These are phyloP conservation scores for Heterodera schachtii DNA, from an alignment of 1,140 invertebrate species.

Conservation along the genomic window DNA sequence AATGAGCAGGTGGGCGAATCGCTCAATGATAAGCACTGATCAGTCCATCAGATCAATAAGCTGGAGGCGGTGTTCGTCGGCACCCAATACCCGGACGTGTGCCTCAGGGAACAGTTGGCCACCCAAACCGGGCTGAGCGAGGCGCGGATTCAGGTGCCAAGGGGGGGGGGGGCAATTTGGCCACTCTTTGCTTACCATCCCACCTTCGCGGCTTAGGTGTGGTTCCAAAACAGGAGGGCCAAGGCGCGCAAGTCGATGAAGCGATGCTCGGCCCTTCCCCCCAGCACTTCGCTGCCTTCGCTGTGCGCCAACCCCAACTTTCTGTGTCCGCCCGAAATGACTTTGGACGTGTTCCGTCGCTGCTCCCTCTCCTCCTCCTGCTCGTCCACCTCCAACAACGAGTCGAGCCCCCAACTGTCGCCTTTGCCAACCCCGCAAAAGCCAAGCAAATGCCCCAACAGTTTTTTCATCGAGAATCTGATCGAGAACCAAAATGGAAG, in stretches of 20 bases:
- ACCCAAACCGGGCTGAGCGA: slow-evolving; percentile 32
- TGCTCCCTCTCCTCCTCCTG: slow-evolving; percentile 32
- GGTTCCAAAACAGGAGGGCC: slow-evolving; percentile 42
- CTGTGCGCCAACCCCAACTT: slow-evolving; percentile 28
- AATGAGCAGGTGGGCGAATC: slow-evolving; percentile 28
- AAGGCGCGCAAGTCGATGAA: slow-evolving; percentile 31
- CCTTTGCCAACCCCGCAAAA: slow-evolving; percentile 22
- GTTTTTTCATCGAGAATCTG: slow-evolving; percentile 29
- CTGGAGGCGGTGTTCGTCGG: slow-evolving; percentile 32
- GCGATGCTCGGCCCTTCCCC: background rate
- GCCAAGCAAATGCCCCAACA: slow-evolving; percentile 10
- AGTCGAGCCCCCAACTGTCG: slow-evolving; percentile 37
- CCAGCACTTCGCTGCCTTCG: slow-evolving; percentile 2
- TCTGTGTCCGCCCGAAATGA: slow-evolving; percentile 29
- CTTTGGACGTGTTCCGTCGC: slow-evolving; percentile 13
- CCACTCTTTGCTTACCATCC: slow-evolving; percentile 22
- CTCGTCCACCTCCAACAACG: slow-evolving; percentile 31
- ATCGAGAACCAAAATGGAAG: slow-evolving; percentile 15
- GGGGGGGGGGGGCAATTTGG: background rate
- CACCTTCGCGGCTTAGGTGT: slow-evolving; percentile 25
- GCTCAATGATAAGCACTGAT: background rate
- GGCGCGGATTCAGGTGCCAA: slow-evolving; percentile 33
- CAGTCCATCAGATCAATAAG: slow-evolving; percentile 27
- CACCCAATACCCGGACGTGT: slow-evolving; percentile 39
- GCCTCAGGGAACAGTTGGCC: slow-evolving; percentile 30